Percentiles rank a stretch among this genome's conserved stretches.
These are phyloP conservation scores for Anagyrus pseudococci DNA, from an alignment of 2,888 invertebrate species.

Conservation along the genomic window DNA sequence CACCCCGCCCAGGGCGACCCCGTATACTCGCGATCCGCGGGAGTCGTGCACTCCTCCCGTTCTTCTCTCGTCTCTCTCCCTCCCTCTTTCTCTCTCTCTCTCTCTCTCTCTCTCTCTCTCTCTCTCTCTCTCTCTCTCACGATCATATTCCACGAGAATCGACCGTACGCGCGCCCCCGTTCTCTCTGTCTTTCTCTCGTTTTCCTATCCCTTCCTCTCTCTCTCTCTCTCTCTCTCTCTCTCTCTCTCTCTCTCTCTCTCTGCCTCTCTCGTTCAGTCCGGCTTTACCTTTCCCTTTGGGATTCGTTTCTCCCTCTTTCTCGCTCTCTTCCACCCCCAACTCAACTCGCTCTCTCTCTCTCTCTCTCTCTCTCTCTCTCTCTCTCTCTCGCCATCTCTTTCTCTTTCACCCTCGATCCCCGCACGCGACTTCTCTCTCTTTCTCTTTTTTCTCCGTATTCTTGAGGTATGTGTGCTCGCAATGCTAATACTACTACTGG, in stretches of 20 bases:
- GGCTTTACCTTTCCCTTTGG: not conserved
- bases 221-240: not conserved
- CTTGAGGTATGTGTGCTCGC: too few relatives aligned
- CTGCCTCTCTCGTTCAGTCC: too few relatives aligned
- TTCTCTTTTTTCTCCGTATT: too few relatives aligned
- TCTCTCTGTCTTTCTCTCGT: conserved; percentile 1
- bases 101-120: conserved; percentile 6
- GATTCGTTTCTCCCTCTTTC: not conserved
- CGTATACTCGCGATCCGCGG: too few relatives aligned
- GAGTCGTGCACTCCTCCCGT: too few relatives aligned
- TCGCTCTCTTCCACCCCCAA: not conserved
- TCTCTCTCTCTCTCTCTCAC: not conserved
- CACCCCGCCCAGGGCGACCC: not conserved
- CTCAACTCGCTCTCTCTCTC: too few relatives aligned
- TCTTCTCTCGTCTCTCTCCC: too few relatives aligned
- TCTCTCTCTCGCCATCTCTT: not conserved
- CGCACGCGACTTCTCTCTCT: not conserved
- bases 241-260: not conserved
- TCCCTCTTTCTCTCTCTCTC: conserved; percentile 5
- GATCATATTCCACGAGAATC: conserved; percentile 39
- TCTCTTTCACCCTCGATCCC: not conserved
- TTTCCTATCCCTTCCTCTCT: too few relatives aligned
- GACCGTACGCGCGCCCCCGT: conserved; percentile 40
- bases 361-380: not conserved
- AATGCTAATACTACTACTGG: too few relatives aligned